Evolutionary conservation across 2,113 vertebrate genomes (phyloP).

Genomic region (Bolborhynchus lineola): DNA sequence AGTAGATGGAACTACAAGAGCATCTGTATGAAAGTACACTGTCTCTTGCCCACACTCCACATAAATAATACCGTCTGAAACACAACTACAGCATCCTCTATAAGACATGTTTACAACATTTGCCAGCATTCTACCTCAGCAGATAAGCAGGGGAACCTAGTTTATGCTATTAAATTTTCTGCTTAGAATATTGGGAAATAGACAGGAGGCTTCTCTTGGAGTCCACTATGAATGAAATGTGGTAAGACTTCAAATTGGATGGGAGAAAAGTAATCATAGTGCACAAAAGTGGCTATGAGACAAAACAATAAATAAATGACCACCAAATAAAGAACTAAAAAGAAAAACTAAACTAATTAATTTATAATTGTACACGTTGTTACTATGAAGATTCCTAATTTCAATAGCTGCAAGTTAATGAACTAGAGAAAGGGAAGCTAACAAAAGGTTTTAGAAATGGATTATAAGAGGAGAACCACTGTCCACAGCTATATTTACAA

Average conservation of each 20-base stretch:
- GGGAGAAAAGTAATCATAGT: not conserved
- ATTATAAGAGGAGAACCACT: not conserved
- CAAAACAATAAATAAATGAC: not conserved
- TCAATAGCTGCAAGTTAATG: not conserved
- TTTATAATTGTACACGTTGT: not conserved
- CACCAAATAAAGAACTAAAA: not conserved
- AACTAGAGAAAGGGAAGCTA: not conserved
- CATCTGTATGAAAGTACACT: not conserved
- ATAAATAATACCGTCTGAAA: not conserved
- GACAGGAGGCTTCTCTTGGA: not conserved
- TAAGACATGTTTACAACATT: not conserved
- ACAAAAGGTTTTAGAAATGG: not conserved
- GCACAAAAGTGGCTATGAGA: not conserved
- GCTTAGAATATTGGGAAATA: not conserved
- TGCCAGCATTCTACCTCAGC: not conserved
- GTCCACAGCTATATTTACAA: rapidly evolving
- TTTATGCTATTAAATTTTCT: not conserved
- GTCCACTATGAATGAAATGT: not conserved
- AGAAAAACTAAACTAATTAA: not conserved
- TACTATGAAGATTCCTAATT: not conserved
- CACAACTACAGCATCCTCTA: not conserved
- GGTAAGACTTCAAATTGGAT: not conserved
- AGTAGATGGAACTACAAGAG: not conserved
- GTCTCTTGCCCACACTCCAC: not conserved
- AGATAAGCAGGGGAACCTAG: not conserved